These are phyloP conservation scores for Platysternon megacephalum DNA, from an alignment of 2,113 vertebrate species.

Conservation along the genomic window DNA sequence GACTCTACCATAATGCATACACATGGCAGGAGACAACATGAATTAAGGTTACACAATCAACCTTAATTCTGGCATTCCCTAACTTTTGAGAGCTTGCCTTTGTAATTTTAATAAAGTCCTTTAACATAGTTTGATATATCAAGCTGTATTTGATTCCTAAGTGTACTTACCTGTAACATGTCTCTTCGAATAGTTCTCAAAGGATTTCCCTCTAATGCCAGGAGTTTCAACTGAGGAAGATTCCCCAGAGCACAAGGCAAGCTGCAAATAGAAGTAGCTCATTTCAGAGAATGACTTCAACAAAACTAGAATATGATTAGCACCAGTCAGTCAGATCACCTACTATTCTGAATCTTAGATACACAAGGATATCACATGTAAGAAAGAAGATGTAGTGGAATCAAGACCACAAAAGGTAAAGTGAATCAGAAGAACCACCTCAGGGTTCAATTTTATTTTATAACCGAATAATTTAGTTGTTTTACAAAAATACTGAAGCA, in stretches of 20 bases:
- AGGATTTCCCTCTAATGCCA: slow-evolving; percentile 94
- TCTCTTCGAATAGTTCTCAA: slow-evolving; percentile 92
- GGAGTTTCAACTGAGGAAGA: slow-evolving; percentile 88
- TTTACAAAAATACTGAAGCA: background rate
- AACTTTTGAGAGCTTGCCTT: background rate
- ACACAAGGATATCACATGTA: background rate
- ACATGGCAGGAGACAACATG: background rate
- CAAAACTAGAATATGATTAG: background rate
- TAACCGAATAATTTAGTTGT: background rate
- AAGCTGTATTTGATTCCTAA: background rate
- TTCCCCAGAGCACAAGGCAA: slow-evolving; percentile 89
- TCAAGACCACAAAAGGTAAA: background rate
- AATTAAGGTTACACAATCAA: background rate
- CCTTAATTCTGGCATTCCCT: background rate
- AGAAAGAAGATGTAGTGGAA: background rate
- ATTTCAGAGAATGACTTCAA: slow-evolving; percentile 23
- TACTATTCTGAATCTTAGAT: background rate
- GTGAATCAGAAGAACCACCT: background rate
- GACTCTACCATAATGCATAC: background rate
- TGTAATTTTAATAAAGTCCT: background rate
- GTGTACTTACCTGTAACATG: slow-evolving; percentile 86
- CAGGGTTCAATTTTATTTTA: background rate
- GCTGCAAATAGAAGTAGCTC: slow-evolving; percentile 75
- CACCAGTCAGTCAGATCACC: background rate
- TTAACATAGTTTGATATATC: background rate